Conservation (phyloP, 2,888 invertebrate genomes). For the Orgyia antiqua region DNA sequence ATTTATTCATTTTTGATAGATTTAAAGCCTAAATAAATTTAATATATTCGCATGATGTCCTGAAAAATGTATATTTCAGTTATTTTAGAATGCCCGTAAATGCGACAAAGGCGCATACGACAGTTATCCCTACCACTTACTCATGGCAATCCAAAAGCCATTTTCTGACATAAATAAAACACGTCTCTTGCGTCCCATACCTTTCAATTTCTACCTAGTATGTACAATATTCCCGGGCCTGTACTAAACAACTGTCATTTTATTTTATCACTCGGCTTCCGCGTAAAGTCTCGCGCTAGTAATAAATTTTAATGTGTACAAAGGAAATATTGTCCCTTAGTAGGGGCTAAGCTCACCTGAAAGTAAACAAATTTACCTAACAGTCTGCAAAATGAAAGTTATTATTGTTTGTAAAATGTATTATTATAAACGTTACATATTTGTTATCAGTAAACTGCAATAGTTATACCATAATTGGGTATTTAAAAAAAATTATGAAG, state of each 20-base stretch:
- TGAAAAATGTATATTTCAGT: no score
- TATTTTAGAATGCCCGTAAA: no score
- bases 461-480: no score
- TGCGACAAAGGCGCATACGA: conserved; percentile 17
- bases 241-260: conserved; percentile 77
- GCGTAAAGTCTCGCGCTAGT: conserved; percentile 65
- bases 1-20: no score
- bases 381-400: no score
- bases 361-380: no score
- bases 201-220: conserved; percentile 72
- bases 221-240: conserved; percentile 63
- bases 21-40: no score
- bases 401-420: no score
- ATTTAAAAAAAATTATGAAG: no score
- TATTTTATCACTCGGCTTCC: conserved; percentile 74
- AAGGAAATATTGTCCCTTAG: conserved; percentile 65
- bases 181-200: conserved; percentile 68
- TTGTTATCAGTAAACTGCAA: no score
- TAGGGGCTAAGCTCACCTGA: conserved; percentile 22
- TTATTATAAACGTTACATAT: no score
- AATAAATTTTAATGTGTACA: conserved; percentile 73
- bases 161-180: conserved; percentile 71
- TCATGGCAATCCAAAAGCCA: conserved; percentile 68
- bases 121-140: conserved; percentile 43
- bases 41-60: no score